Evolutionary conservation across 2,797 vertebrate species (phyloP).

Genomic region (Ceyx erithaca): DNA sequence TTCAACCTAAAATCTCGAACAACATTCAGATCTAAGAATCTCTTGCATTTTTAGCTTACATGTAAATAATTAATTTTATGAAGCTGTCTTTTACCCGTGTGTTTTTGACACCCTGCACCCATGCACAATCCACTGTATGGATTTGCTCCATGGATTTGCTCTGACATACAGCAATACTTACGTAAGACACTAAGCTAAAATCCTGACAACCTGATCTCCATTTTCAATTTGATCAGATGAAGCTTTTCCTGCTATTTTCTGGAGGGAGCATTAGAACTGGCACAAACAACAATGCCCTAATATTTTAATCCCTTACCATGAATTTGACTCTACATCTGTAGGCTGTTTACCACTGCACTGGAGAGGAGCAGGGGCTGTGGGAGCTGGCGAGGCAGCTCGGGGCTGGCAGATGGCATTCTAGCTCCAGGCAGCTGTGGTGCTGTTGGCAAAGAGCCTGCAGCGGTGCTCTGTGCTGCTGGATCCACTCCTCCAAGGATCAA

Average conservation of each 20-base stretch:
- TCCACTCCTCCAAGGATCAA: not conserved
- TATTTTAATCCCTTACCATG: constrained; percentile 54
- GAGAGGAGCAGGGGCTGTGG: not conserved
- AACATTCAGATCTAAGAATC: constrained; percentile 31
- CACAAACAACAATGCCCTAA: constrained; percentile 11
- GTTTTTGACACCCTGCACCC: constrained; percentile 3
- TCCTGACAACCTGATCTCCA: constrained; percentile 3
- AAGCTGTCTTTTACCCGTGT: not conserved
- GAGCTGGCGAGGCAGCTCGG: not conserved
- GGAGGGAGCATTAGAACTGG: not conserved
- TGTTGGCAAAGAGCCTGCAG: not conserved
- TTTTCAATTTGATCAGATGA: constrained; percentile 48
- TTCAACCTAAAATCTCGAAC: constrained; percentile 46
- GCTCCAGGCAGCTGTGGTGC: constrained; percentile 21
- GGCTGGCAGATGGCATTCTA: constrained; percentile 22
- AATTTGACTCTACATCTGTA: not conserved
- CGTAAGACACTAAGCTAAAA: constrained; percentile 45
- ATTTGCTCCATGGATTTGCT: not conserved
- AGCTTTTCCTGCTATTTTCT: not conserved
- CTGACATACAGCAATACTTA: constrained; percentile 14
- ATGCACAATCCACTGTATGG: not conserved
- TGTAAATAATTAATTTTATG: constrained; percentile 44
- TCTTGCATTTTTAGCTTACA: constrained; percentile 19
- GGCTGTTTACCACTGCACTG: not conserved
- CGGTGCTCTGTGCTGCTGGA: not conserved